phyloP scores from a whole-genome alignment of 2,888 invertebrate genomes.

The Heteropelma amictum region DNA sequence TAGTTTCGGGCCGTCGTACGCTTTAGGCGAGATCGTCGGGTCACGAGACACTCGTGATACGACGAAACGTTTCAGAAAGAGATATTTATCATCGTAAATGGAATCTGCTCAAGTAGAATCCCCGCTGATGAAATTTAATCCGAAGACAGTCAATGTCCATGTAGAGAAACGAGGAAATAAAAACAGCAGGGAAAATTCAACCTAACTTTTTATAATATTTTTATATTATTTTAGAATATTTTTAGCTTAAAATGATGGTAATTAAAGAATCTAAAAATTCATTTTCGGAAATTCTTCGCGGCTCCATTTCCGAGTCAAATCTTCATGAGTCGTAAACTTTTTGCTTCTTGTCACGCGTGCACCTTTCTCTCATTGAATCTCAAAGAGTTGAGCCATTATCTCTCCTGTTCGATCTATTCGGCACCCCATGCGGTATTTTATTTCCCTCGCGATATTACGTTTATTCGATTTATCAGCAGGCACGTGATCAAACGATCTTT shows the following conservation, averaged over 20 bases:
- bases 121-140: constrained; percentile 49
- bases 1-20: too few relatives aligned
- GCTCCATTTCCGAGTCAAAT: constrained; percentile 74
- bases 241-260: background rate
- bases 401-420: background rate
- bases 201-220: too few relatives aligned
- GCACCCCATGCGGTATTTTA: background rate
- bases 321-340: constrained; percentile 48
- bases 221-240: too few relatives aligned
- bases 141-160: background rate
- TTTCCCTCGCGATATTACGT: background rate
- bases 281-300: too few relatives aligned
- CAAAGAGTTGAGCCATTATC: background rate
- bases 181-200: background rate
- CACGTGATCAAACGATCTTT: constrained; percentile 28
- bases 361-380: background rate
- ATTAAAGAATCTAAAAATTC: too few relatives aligned
- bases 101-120: constrained; percentile 75
- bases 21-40: too few relatives aligned
- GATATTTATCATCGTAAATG: constrained; percentile 73
- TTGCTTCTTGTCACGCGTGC: background rate
- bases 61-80: constrained; percentile 51
- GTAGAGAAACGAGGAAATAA: background rate
- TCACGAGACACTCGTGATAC: background rate
- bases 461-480: constrained; percentile 11